phyloP scores from a whole-genome alignment of 2,113 vertebrate species.

The Procavia capensis region DNA sequence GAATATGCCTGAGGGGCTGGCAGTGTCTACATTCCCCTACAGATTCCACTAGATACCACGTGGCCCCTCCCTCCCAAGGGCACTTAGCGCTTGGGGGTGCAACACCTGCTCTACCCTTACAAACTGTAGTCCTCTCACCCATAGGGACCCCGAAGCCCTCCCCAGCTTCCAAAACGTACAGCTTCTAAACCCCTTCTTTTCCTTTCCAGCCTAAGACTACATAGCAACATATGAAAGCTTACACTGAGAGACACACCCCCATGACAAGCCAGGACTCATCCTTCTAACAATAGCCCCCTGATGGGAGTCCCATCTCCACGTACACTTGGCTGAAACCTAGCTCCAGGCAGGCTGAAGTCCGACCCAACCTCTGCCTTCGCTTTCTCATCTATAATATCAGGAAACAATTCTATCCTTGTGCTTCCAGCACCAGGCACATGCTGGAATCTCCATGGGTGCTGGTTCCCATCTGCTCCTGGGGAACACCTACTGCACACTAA shows the following conservation, averaged over 20 bases:
- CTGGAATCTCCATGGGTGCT: neutral
- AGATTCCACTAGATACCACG: neutral
- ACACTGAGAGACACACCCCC: neutral
- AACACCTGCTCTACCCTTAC: neutral
- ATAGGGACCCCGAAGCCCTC: fast-evolving
- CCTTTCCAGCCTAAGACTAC: neutral
- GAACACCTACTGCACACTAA: neutral
- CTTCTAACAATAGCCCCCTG: neutral
- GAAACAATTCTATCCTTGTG: neutral
- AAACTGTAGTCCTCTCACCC: neutral
- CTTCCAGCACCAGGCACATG: neutral
- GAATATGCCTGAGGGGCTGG: neutral
- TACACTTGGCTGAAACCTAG: neutral
- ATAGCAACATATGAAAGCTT: neutral
- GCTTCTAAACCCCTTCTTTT: neutral
- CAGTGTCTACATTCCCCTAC: neutral
- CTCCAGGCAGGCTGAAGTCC: neutral
- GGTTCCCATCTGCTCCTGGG: neutral
- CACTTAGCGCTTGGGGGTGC: neutral
- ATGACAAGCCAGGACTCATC: neutral
- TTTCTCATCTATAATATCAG: neutral
- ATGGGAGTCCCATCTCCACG: neutral
- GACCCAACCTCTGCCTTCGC: neutral
- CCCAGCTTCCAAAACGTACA: neutral
- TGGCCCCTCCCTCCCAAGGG: neutral